Evolutionary conservation across 2,888 invertebrate species (phyloP), one percentile per base, ranked within the genome.

Genomic region (Archips crataeganus): DNA sequence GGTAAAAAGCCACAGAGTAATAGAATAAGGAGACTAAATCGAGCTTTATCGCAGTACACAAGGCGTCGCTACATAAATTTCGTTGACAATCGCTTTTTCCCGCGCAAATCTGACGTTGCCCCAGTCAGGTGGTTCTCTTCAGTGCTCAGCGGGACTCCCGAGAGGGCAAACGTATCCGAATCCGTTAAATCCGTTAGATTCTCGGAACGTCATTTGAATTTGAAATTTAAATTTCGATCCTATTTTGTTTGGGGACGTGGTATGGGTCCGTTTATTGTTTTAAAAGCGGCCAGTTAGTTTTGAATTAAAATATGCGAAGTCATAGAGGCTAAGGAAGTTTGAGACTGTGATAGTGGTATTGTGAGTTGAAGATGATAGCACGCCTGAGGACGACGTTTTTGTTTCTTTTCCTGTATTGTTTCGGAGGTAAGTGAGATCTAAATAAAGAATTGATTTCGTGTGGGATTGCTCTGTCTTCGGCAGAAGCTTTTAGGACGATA

Each of bases 351-450:
- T 84, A 79, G 76, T 82, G 83, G 36, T 66, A 70, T 74, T 82
- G 86, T 77, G 77, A 70, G 68, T 74, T 71, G 61, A 87, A 82
- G 79, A 91, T 91, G 91, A 80, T 86, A 49, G 80, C 83, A 69
- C 82, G 83, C 78, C 84, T 86, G 84, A 81, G 87, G 71, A 75
- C 82, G 61, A 77, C 75, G 67, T 83, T 88, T 79, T 80, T 81
- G 69, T 82, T 84, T 75, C 79, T 89, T 69, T 83, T 91, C 76
- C 77, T 91, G 79, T 85, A 88, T 81, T 79, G 89, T 75, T 88
- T 91, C 71, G 88, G 90, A 80, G 92, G 93, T 93, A 82, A 89
- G 92, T 87, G 63, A 66, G 68, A 73, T 63, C 59, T 60, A 36
- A 49, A 51, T 66, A 69, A 47, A 2, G 42, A 64, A 60, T 51